Evolutionary conservation across 1,140 invertebrate species (phyloP), one percentile per base, ranked within the genome.

Genomic region (Musca domestica): DNA sequence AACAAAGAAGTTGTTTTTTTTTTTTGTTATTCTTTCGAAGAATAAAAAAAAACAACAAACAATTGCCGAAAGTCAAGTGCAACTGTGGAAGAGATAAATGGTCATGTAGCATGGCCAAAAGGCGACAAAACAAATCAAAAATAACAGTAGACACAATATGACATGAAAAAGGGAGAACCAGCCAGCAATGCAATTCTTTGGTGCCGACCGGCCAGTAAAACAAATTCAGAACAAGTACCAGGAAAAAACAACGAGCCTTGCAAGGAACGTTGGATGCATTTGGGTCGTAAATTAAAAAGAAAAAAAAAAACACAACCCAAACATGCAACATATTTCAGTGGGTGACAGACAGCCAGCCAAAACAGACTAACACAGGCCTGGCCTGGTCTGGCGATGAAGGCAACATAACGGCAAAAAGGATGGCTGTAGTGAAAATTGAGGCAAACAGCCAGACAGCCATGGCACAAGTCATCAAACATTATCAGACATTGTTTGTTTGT

Each of bases 301-400:
- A 52, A 17, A 52, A 52, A 52, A 52, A 23, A 19, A 9, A 23
- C 2, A 52, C 22, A 20, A 7, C 22, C 22, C 20, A 22, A n/a
- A 58, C 70, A 71, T 67, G 72, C 65, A 72, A 71, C 72, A 73
- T 69, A 74, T 72, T 69, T 73, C 72, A 71, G 19, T 64, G 64
- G 46, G 61, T 68, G 41, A 66, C 63, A 70, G 51, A 64, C 34
- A 41, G 12, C 12, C 10, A 56, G 20, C 12, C 2, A 61, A n/a
- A n/a, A n/a, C n/a, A n/a, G n/a, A n/a, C n/a, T n/a, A n/a, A n/a
- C n/a, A n/a, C n/a, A n/a, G n/a, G 56, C 14, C 48, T 25, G n/a
- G 52, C 52, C 3, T 17, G 27, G n/a, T n/a, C 17, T 49, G 54
- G 17, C 30, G 20, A 54, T 22, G 15, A 23, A 54, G 3, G 22